These are phyloP conservation scores for Porites lutea DNA, from an alignment of 64 coral and sea anemone genomes.

Conservation along the genomic window DNA sequence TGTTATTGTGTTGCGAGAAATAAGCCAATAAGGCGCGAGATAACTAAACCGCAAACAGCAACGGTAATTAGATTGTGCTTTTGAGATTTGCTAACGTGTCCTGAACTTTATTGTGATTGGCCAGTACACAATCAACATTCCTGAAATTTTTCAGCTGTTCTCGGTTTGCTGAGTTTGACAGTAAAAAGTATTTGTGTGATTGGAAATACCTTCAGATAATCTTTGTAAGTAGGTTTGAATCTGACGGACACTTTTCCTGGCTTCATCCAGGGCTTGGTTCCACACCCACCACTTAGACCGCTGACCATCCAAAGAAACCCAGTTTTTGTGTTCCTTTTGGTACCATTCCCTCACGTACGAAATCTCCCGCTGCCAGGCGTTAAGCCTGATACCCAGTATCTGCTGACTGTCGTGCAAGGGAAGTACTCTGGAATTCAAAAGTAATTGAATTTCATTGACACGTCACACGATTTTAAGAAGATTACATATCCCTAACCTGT, in stretches of 20 bases:
- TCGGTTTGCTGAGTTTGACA: too few species aligned
- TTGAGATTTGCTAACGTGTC: too few species aligned
- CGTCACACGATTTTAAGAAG: too few species aligned
- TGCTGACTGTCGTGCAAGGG: conserved; percentile 97
- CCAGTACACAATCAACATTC: too few species aligned
- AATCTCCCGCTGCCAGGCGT: conserved; percentile 88
- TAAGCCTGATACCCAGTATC: conserved; percentile 88
- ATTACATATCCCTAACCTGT: neutral
- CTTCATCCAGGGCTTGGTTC: conserved; percentile 85
- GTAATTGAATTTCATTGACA: neutral
- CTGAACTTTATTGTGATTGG: too few species aligned
- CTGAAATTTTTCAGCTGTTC: too few species aligned
- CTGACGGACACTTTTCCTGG: conserved; percentile 81
- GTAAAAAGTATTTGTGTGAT: too few species aligned
- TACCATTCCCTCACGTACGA: conserved; percentile 94
- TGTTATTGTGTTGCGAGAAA: too few species aligned
- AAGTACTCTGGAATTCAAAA: conserved; percentile 52
- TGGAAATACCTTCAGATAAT: conserved; percentile 71
- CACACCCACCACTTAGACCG: conserved; percentile 99
- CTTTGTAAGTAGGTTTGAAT: conserved; percentile 93
- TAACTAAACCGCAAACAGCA: too few species aligned
- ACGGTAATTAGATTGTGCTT: too few species aligned
- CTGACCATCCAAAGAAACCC: conserved; percentile 82
- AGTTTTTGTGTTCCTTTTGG: conserved; percentile 84
- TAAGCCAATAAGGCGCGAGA: too few species aligned